phyloP scores from a whole-genome alignment of 1,140 invertebrate species.

The Trichonephila inaurata region DNA sequence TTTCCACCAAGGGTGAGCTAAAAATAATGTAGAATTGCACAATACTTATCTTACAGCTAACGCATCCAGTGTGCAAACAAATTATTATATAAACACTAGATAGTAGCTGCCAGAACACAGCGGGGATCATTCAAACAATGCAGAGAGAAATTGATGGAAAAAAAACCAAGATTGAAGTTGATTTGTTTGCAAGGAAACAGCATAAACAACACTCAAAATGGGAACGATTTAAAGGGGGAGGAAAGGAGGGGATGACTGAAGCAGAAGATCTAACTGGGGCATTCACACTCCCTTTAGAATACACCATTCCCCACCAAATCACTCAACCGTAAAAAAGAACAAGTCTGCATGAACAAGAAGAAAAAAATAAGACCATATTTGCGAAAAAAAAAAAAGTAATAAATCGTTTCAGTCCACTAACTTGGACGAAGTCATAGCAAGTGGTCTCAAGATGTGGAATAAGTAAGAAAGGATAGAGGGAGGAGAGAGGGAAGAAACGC shows the following conservation, averaged over 20 bases:
- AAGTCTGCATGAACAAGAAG: neutral
- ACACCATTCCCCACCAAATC: neutral
- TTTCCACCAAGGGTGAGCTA: no score
- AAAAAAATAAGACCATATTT: conserved; percentile 30
- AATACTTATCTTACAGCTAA: neutral
- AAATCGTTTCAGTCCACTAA: conserved; percentile 35
- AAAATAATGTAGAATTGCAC: neutral
- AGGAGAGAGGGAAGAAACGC: neutral
- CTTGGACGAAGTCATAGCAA: conserved; percentile 48
- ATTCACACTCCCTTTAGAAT: conserved; percentile 45
- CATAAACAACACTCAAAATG: conserved; percentile 51
- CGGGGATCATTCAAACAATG: neutral
- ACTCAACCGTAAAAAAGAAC: conserved; percentile 38
- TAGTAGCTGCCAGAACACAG: conserved; percentile 9
- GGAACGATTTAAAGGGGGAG: conserved; percentile 12
- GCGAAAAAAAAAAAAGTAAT: neutral
- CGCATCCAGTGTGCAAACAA: neutral
- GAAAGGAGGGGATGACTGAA: neutral
- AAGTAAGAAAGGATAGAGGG: no score
- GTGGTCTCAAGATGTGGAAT: conserved; percentile 70
- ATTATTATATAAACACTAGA: no score
- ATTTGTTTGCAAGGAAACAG: conserved; percentile 56
- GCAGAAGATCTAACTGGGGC: conserved; percentile 46
- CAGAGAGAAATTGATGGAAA: neutral
- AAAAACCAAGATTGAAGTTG: neutral